phyloP scores from a whole-genome alignment of 2,888 invertebrate species.

The Microchrysa polita region DNA sequence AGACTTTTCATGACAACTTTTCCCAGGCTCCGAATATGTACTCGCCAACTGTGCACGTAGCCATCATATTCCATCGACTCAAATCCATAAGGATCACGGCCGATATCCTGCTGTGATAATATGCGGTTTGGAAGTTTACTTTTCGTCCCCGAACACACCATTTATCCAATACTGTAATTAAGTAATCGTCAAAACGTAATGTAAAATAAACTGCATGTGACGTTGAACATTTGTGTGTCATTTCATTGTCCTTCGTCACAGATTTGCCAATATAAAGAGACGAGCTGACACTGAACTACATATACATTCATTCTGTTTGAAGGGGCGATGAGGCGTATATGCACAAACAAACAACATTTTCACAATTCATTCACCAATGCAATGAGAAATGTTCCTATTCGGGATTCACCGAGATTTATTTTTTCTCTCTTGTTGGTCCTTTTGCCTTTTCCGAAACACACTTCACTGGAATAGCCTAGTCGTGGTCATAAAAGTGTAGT shows the following conservation, averaged over 20 bases:
- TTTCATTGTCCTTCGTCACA: conserved; percentile 41
- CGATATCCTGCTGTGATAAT: conserved; percentile 54
- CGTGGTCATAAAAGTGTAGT: neutral
- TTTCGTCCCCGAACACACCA: conserved; percentile 43
- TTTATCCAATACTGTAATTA: conserved; percentile 51
- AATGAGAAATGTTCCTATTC: neutral
- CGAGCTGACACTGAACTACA: neutral
- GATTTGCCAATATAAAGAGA: conserved; percentile 34
- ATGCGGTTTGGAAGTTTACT: conserved; percentile 51
- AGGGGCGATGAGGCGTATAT: conserved; percentile 29
- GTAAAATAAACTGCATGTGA: conserved; percentile 44
- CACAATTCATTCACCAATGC: neutral
- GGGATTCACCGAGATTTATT: too few species aligned
- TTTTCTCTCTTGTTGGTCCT: too few species aligned
- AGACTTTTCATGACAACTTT: conserved; percentile 25
- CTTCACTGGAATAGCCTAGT: neutral
- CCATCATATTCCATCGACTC: neutral
- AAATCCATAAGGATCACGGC: neutral
- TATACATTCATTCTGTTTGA: neutral
- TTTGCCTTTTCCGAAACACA: neutral
- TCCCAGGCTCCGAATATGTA: conserved; percentile 32
- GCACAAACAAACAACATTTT: conserved; percentile 21
- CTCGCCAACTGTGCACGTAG: too few species aligned
- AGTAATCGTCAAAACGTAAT: conserved; percentile 19
- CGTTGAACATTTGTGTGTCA: conserved; percentile 39